Evolutionary conservation across 2,113 vertebrate species (phyloP).

Genomic region (Meriones unguiculatus): DNA sequence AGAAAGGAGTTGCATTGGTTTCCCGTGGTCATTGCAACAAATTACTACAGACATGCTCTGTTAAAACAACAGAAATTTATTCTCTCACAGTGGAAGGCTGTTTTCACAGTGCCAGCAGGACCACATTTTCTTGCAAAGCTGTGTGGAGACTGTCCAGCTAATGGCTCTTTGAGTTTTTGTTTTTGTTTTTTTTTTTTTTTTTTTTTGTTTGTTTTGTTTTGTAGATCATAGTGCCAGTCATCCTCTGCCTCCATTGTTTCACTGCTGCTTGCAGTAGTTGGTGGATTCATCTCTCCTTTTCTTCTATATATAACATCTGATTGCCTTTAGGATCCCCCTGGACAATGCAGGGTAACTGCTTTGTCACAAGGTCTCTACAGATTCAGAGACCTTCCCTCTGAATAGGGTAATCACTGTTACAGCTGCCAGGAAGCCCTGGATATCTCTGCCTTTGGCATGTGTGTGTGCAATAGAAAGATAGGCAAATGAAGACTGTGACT

Average conservation of each 20-base stretch:
- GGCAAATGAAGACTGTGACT: neutral
- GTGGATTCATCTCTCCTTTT: neutral
- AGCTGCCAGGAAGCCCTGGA: rapidly evolving
- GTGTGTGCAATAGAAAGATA: neutral
- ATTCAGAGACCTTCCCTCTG: neutral
- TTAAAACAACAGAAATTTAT: neutral
- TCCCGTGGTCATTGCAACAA: neutral
- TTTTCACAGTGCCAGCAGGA: neutral
- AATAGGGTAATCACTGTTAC: neutral
- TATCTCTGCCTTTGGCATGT: neutral
- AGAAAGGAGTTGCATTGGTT: neutral
- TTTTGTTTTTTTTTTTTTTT: neutral
- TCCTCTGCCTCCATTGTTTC: neutral
- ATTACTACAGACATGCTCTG: neutral
- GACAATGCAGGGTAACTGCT: neutral
- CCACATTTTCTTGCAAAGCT: too few species aligned
- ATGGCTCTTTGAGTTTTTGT: neutral
- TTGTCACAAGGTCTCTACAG: neutral
- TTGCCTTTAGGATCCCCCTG: neutral
- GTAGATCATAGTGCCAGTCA: neutral
- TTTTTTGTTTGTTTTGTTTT: neutral
- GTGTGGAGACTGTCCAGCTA: neutral
- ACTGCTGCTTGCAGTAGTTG: neutral
- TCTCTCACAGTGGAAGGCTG: neutral
- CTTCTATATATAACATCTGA: neutral